phyloP scores from a whole-genome alignment of 2,888 invertebrate genomes.

The Chymomyza amoena region DNA sequence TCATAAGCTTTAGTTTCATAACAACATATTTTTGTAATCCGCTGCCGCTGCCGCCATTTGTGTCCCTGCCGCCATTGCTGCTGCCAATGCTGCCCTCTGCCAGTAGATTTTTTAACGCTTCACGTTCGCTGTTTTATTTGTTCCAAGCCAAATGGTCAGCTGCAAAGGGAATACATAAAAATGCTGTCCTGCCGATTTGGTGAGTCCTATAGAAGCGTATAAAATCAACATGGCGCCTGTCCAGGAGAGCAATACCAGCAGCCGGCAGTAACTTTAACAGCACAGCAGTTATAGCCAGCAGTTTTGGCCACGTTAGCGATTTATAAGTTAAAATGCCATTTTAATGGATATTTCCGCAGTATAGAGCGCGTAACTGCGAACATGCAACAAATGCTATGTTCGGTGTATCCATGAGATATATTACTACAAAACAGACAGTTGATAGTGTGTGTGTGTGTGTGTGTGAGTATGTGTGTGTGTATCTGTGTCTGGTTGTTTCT shows the following conservation, averaged over 20 bases:
- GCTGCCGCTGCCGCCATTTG: conserved; percentile 30
- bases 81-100: too few relatives aligned
- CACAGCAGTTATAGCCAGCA: conserved; percentile 25
- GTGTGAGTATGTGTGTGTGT: neutral
- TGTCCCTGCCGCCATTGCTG: conserved; percentile 7
- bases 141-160: conserved; percentile 43
- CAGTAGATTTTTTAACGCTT: conserved; percentile 9
- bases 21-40: conserved; percentile 54
- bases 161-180: conserved; percentile 11
- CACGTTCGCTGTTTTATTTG: conserved; percentile 37
- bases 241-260: neutral
- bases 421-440: neutral
- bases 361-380: neutral
- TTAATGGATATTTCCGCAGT: conserved; percentile 70
- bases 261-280: conserved; percentile 13
- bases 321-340: conserved; percentile 68
- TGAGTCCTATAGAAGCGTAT: conserved; percentile 10
- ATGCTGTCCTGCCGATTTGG: conserved; percentile 2
- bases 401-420: neutral
- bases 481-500: neutral
- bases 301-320: conserved; percentile 45
- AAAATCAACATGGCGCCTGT: conserved; percentile 17
- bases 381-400: neutral
- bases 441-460: neutral
- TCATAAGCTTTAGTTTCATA: conserved; percentile 59